Evolutionary conservation across 2,113 vertebrate genomes (phyloP).

Genomic region (Puntigrus tetrazona): DNA sequence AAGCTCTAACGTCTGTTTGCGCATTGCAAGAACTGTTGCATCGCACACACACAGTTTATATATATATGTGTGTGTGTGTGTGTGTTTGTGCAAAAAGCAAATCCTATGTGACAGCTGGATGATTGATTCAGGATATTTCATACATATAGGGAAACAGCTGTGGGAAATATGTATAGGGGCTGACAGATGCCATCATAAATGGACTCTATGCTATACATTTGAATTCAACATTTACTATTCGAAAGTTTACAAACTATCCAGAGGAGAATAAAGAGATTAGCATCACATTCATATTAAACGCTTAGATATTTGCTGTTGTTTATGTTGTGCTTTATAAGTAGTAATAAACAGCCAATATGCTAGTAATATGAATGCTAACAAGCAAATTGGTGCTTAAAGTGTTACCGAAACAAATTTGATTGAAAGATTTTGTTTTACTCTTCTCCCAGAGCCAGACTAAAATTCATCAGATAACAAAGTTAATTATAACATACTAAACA

Average conservation of each 20-base stretch:
- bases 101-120: constrained; percentile 52
- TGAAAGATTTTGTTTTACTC: too few species aligned
- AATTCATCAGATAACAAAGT: too few species aligned
- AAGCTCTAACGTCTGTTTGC: background rate
- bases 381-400: too few species aligned
- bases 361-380: too few species aligned
- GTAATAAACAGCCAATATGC: too few species aligned
- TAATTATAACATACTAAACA: too few species aligned
- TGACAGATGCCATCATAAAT: constrained; percentile 51
- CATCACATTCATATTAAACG: background rate
- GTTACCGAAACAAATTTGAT: too few species aligned
- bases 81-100: constrained; percentile 41
- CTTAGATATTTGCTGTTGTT: background rate
- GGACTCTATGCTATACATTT: background rate
- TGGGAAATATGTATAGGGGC: constrained; percentile 41
- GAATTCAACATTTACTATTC: background rate
- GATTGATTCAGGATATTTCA: constrained; percentile 41
- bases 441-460: too few species aligned
- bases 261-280: background rate
- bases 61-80: constrained; percentile 16
- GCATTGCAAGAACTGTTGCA: background rate
- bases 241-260: background rate
- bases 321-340: too few species aligned
- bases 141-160: constrained; percentile 26
- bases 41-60: background rate